Percentiles rank a stretch among this genome's conserved stretches.
Evolutionary conservation across 2,797 vertebrate genomes (phyloP).

Genomic region (Tenualosa thibaudeaui): DNA sequence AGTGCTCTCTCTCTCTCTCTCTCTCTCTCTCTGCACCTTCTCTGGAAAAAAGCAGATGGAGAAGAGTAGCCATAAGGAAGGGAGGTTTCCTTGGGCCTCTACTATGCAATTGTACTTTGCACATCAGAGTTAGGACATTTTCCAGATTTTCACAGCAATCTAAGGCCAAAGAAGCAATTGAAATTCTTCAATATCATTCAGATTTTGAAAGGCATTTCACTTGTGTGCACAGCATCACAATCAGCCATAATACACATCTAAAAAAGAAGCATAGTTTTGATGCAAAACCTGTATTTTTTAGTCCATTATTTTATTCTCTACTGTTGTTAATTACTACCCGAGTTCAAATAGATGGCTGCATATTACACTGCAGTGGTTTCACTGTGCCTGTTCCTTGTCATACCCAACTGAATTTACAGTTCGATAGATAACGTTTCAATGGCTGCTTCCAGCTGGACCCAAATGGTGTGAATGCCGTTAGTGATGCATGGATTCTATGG

Average conservation of each 20-base stretch:
- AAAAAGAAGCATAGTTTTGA: too few relatives aligned
- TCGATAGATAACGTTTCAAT: background rate
- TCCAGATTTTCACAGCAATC: too few relatives aligned
- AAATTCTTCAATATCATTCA: background rate
- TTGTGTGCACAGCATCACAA: too few relatives aligned
- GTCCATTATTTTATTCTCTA: too few relatives aligned
- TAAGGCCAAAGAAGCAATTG: background rate
- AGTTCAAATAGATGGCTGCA: background rate
- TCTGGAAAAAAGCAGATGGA: conserved; percentile 7
- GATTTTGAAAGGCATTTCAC: background rate
- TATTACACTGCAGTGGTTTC: background rate
- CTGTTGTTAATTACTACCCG: background rate
- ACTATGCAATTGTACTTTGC: too few relatives aligned
- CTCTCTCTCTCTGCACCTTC: background rate
- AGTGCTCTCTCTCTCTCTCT: background rate
- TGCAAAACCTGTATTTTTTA: too few relatives aligned
- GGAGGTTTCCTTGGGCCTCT: too few relatives aligned
- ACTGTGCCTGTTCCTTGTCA: background rate
- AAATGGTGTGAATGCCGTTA: background rate
- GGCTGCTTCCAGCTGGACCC: background rate
- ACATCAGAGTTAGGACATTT: too few relatives aligned
- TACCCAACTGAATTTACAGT: background rate
- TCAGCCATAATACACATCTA: too few relatives aligned
- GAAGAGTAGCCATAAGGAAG: background rate
- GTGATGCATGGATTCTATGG: background rate